Base-by-base conservation (phyloP, 2,113 vertebrate genomes). In the Nycticorax nycticorax region DNA sequence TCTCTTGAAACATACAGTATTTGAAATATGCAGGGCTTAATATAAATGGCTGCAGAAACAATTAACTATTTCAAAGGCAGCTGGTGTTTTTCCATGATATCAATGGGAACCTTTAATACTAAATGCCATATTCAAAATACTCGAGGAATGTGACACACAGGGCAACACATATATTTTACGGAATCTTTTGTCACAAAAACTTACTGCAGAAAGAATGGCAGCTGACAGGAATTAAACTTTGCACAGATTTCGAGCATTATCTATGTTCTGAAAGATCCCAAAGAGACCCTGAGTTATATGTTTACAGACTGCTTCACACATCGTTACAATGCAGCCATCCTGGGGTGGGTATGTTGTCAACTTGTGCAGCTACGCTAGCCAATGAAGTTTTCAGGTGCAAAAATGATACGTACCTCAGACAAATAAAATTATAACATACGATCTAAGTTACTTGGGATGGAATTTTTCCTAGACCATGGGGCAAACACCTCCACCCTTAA, bases 31-130 rank as follows among this genome's bases (percentile, higher is more conserved):
- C 26, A 64, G 15, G 13, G 76, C 48, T 87, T 82, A 89, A 88
- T 89, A 95, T 82, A 93, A 89, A 95, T 79, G 33, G 39, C 62
- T 81, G 53, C 53, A 85, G 80, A 85, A 92, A 94, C n/a, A 85
- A 82, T 45, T 72, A 89, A 91, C 86, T 95, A 55, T 93, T 96
- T 97, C 55, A 73, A 88, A 76, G 52, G 55, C 72, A 95, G 92
- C 37, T 82, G 80, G 39, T 93, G 39, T 88, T 92, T 89, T 95
- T 89, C 71, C 53, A 39, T 69, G 1, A 79, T 78, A 79, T 62
- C 92, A 89, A 89, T 75, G 48, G 66, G 68, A 79, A 45, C 26
- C 2, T 74, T 88, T 83, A 86, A 88, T 74, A 56, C 27, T 60
- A 75, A 95, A 73, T 91, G 35, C 20, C 53, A 76, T 66, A 57